Evolutionary conservation across 2,888 invertebrate genomes (phyloP).

Genomic region (Mesoligia furuncula): DNA sequence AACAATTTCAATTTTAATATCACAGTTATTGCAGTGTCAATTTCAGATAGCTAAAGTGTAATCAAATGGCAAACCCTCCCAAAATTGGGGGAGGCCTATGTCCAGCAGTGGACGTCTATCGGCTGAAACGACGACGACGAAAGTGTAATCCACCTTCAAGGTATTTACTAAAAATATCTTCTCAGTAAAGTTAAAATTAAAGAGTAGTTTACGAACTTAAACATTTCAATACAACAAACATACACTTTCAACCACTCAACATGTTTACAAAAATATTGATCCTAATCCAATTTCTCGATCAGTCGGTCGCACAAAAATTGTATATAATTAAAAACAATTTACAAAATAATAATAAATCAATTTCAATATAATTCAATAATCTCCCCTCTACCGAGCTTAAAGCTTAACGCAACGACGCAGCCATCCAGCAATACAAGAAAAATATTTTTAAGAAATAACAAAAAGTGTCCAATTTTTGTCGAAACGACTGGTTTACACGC

Average conservation of each 20-base stretch:
- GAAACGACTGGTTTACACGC: constrained; percentile 37
- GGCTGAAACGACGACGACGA: too few relatives aligned
- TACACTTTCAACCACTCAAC: not conserved
- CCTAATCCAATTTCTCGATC: constrained; percentile 43
- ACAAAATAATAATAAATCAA: constrained; percentile 15
- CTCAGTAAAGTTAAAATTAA: not conserved
- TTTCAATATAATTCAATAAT: constrained; percentile 34
- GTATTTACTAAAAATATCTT: not conserved
- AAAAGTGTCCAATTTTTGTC: constrained; percentile 44
- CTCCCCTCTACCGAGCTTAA: constrained; percentile 41
- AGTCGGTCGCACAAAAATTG: constrained; percentile 53
- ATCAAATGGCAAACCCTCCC: too few relatives aligned
- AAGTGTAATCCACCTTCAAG: not conserved
- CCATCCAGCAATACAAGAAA: constrained; percentile 21
- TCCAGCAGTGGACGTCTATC: too few relatives aligned
- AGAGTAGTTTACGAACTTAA: not conserved
- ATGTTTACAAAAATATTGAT: constrained; percentile 32
- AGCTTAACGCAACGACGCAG: constrained; percentile 53
- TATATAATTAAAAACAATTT: constrained; percentile 19
- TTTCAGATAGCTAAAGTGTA: not conserved
- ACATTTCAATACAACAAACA: not conserved
- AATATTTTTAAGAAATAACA: constrained; percentile 36
- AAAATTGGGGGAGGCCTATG: too few relatives aligned
- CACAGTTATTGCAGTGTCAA: not conserved
- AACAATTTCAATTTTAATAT: constrained; percentile 6